These are phyloP conservation scores for Lypha dubia DNA, from an alignment of 2,888 invertebrate species.

Conservation along the genomic window DNA sequence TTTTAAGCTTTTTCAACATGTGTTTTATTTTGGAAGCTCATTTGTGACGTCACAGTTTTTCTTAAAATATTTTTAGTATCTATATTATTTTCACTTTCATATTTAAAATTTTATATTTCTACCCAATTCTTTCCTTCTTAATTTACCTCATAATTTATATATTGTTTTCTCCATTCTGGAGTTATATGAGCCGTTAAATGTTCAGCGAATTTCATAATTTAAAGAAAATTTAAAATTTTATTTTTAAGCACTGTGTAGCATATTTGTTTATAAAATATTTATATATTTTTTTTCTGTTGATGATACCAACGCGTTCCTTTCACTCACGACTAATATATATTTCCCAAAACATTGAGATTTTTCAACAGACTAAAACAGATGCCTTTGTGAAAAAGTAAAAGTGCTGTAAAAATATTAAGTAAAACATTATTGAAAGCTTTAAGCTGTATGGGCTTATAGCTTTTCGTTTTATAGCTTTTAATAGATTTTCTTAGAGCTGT, in stretches of 20 bases:
- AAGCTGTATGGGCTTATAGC: conserved; percentile 2
- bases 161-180: conserved; percentile 96
- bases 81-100: conserved; percentile 74
- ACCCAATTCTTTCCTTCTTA: conserved; percentile 22
- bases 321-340: conserved; percentile 42
- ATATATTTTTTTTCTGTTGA: conserved; percentile 35
- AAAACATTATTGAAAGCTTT: conserved; percentile 37
- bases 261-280: conserved; percentile 58
- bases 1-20: conserved; percentile 52
- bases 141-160: conserved; percentile 88
- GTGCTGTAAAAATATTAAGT: conserved; percentile 29
- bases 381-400: conserved; percentile 32
- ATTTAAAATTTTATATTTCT: conserved; percentile 6
- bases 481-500: background rate
- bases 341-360: conserved; percentile 70
- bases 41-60: conserved; percentile 65
- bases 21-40: conserved; percentile 30
- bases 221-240: conserved; percentile 25
- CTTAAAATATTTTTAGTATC: conserved; percentile 48
- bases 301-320: conserved; percentile 49
- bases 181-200: conserved; percentile 94
- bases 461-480: conserved; percentile 25
- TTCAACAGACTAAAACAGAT: conserved; percentile 53
- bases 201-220: conserved; percentile 94
- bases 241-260: conserved; percentile 27